A percentile compares a stretch with the other conserved stretches of the same genome.
phyloP scores from a whole-genome alignment of 2,113 vertebrate genomes.

The Pleuronectes platessa region DNA sequence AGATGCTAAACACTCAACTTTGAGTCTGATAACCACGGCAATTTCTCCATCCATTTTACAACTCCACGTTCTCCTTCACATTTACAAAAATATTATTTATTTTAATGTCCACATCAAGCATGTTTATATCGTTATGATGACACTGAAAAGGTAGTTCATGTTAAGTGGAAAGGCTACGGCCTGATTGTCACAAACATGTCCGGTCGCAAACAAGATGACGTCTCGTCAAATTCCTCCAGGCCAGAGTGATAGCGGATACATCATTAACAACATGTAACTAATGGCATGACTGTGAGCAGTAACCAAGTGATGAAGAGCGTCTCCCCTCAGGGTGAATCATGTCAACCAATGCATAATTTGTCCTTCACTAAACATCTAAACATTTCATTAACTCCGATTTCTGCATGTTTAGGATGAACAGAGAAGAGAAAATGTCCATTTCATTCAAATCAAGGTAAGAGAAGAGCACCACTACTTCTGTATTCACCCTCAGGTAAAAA shows the following conservation, averaged over 20 bases:
- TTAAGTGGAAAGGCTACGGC: conserved; percentile 44
- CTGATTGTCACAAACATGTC: conserved; percentile 20
- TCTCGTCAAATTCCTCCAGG: conserved; percentile 27
- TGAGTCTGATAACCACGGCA: conserved; percentile 62
- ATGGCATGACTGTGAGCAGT: conserved; percentile 48
- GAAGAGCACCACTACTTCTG: conserved; percentile 27
- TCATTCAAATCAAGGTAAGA: conserved; percentile 63
- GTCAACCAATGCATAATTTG: conserved; percentile 52
- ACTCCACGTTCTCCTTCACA: conserved; percentile 3
- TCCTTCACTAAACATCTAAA: conserved; percentile 68
- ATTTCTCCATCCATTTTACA: conserved; percentile 41
- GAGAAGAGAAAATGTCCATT: conserved; percentile 61
- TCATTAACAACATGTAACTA: conserved; percentile 55
- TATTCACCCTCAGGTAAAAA: conserved; percentile 62
- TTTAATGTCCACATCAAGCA: neutral
- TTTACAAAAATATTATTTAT: conserved; percentile 26
- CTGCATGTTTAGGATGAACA: conserved; percentile 42
- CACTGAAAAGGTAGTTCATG: conserved; percentile 35
- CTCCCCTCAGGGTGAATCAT: conserved; percentile 64
- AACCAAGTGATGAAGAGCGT: conserved; percentile 41
- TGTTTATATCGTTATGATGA: conserved; percentile 32
- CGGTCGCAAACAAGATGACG: conserved; percentile 6
- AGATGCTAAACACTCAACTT: conserved; percentile 69
- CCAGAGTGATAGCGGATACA: conserved; percentile 7
- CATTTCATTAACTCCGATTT: conserved; percentile 64